Evolutionary conservation across 2,888 invertebrate species (phyloP).

Genomic region (Dicyrtomina minuta): DNA sequence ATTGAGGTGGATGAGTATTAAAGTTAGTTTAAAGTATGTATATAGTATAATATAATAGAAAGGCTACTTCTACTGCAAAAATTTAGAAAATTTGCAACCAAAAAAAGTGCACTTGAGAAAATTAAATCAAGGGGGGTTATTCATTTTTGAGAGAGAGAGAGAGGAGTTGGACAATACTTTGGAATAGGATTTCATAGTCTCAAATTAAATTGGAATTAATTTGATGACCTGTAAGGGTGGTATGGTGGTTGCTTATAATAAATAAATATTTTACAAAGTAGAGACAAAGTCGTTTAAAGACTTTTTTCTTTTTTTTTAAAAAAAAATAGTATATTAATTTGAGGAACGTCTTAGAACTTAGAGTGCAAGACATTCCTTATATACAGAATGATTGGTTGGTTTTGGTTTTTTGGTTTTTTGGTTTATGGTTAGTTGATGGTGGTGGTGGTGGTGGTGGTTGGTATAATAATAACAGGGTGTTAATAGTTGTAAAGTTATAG

Average conservation of each 20-base stretch:
- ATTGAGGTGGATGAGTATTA: not conserved
- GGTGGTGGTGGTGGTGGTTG: too few relatives aligned
- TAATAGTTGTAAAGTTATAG: too few relatives aligned
- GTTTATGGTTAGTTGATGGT: too few relatives aligned
- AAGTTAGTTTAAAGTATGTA: too few relatives aligned
- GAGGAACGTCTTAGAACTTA: too few relatives aligned
- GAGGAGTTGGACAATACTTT: not conserved
- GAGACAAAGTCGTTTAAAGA: too few relatives aligned
- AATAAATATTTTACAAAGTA: not conserved
- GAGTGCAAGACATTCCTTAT: not conserved
- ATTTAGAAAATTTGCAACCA: slow-evolving; percentile 32
- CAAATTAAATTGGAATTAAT: not conserved
- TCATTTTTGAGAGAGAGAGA: slow-evolving; percentile 5
- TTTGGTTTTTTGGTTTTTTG: too few relatives aligned
- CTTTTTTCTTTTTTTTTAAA: too few relatives aligned
- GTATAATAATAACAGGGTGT: slow-evolving; percentile 28
- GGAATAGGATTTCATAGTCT: too few relatives aligned
- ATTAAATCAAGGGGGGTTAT: too few relatives aligned
- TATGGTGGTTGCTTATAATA: not conserved
- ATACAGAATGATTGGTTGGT: not conserved
- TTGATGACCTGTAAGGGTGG: not conserved
- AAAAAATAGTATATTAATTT: too few relatives aligned
- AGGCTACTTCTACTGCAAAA: slow-evolving; percentile 37
- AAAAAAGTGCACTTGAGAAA: slow-evolving; percentile 33
- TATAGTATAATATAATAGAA: too few relatives aligned